Percentiles rank a stretch among this genome's conserved stretches.
Conservation (phyloP, 2,888 invertebrate species). For the Nysson spinosus region DNA sequence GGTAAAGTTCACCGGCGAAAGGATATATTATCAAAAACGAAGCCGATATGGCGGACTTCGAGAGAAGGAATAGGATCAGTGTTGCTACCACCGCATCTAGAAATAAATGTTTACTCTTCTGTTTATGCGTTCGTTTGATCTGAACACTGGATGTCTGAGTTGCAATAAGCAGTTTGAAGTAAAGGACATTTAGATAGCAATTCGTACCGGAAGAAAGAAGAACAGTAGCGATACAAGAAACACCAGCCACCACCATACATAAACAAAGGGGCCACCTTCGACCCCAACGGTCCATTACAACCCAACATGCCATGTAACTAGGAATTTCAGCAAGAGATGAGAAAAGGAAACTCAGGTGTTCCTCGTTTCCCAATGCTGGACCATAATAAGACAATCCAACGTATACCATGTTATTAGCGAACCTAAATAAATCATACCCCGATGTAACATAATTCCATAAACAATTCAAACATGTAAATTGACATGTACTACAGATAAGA, state of each 20-base stretch:
- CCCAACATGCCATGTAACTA: conserved; percentile 92
- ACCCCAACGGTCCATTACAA: conserved; percentile 92
- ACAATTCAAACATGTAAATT: background rate
- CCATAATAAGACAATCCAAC: conserved; percentile 95
- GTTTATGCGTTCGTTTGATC: background rate
- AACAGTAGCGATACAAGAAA: conserved; percentile 91
- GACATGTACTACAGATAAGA: background rate
- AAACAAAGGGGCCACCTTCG: conserved; percentile 92
- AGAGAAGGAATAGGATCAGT: conserved; percentile 86
- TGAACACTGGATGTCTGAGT: background rate
- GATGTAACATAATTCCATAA: too few species aligned
- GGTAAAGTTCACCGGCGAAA: conserved; percentile 94
- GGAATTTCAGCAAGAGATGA: conserved; percentile 93
- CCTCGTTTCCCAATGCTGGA: conserved; percentile 91
- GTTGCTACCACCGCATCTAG: conserved; percentile 87
- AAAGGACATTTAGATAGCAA: background rate
- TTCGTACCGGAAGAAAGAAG: conserved; percentile 86
- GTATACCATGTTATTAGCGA: conserved; percentile 95
- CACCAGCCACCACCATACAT: conserved; percentile 84
- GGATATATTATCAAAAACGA: conserved; percentile 95
- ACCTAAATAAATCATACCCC: conserved; percentile 79
- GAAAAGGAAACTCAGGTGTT: conserved; percentile 92
- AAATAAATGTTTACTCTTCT: background rate
- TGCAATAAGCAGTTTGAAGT: background rate
- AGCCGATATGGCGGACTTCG: conserved; percentile 93